phyloP scores from a whole-genome alignment of 1,140 invertebrate genomes.

The Danaus plexippus region DNA sequence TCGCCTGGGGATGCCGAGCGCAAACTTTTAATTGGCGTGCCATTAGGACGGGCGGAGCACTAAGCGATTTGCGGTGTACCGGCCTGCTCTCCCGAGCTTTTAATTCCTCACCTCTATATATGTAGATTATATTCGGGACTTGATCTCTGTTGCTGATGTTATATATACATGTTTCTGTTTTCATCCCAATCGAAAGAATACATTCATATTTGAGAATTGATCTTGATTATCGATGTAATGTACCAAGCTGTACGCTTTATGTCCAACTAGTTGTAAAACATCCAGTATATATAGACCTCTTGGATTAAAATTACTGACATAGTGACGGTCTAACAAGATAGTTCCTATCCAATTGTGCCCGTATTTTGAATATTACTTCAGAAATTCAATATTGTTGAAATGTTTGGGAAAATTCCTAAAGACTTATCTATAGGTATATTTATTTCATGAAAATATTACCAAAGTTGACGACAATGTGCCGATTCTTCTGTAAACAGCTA shows the following conservation, averaged over 20 bases:
- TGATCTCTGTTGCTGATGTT: conserved; percentile 10
- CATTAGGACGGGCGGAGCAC: conserved; percentile 66
- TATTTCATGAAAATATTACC: too few species aligned
- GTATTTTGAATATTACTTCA: too few species aligned
- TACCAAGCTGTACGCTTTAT: conserved; percentile 2
- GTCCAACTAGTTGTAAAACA: not conserved
- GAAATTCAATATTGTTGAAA: too few species aligned
- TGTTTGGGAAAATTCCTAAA: too few species aligned
- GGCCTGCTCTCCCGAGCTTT: conserved; percentile 66
- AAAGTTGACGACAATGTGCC: conserved; percentile 7
- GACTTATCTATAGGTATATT: too few species aligned
- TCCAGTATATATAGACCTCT: too few species aligned
- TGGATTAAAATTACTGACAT: too few species aligned
- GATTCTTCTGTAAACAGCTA: conserved; percentile 37
- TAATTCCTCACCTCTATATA: conserved; percentile 62
- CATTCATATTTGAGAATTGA: too few species aligned
- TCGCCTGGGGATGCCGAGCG: conserved; percentile 45
- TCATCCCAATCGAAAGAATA: too few species aligned
- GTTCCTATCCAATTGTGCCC: too few species aligned
- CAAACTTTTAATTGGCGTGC: conserved; percentile 70
- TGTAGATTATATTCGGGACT: conserved; percentile 38
- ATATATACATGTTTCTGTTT: too few species aligned
- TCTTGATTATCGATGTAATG: conserved; percentile 18
- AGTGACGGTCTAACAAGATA: too few species aligned
- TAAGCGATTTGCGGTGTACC: conserved; percentile 71